phyloP scores from a whole-genome alignment of 2,888 invertebrate genomes.

The Gryllus longicercus region DNA sequence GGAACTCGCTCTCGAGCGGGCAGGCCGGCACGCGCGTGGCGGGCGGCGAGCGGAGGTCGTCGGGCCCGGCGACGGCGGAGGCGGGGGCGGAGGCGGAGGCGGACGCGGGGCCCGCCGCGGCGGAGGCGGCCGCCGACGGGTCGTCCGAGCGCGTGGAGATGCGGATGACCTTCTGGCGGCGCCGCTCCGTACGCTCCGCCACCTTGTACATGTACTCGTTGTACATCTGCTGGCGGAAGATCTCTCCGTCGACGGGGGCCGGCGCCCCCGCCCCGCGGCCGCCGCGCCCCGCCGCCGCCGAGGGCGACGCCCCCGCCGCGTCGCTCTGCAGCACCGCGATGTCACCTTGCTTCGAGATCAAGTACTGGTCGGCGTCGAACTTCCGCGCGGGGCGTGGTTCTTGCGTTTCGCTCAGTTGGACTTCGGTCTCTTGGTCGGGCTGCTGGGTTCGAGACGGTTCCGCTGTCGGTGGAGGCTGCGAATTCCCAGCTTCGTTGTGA shows the following conservation, averaged over 20 bases:
- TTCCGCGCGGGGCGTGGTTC: slow-evolving; percentile 21
- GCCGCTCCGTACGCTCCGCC: slow-evolving; percentile 71
- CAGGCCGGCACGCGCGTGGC: slow-evolving; percentile 38
- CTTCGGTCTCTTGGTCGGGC: too few species aligned
- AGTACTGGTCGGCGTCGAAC: slow-evolving; percentile 47
- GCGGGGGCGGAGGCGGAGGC: background rate
- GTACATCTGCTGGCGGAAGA: slow-evolving; percentile 77
- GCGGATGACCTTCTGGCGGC: slow-evolving; percentile 75
- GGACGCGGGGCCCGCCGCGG: slow-evolving; percentile 22
- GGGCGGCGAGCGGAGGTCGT: slow-evolving; percentile 29
- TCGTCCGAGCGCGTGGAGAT: slow-evolving; percentile 51
- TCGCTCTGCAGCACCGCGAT: slow-evolving; percentile 44
- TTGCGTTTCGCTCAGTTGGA: too few species aligned
- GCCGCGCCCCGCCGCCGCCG: slow-evolving; percentile 32
- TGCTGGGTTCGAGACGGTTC: too few species aligned
- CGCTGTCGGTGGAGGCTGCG: too few species aligned
- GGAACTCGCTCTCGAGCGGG: slow-evolving; percentile 69
- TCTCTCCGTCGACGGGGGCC: slow-evolving; percentile 58
- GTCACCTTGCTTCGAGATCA: slow-evolving; percentile 52
- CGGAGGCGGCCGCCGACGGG: slow-evolving; percentile 10
- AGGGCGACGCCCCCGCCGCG: slow-evolving; percentile 38
- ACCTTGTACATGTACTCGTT: slow-evolving; percentile 78
- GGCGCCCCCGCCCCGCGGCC: slow-evolving; percentile 40
- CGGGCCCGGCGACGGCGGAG: slow-evolving; percentile 42
- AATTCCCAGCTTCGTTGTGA: too few species aligned